Percentiles rank a stretch among this genome's conserved stretches.
Evolutionary conservation across 2,888 invertebrate genomes (phyloP).

Genomic region (Lingula anatina): DNA sequence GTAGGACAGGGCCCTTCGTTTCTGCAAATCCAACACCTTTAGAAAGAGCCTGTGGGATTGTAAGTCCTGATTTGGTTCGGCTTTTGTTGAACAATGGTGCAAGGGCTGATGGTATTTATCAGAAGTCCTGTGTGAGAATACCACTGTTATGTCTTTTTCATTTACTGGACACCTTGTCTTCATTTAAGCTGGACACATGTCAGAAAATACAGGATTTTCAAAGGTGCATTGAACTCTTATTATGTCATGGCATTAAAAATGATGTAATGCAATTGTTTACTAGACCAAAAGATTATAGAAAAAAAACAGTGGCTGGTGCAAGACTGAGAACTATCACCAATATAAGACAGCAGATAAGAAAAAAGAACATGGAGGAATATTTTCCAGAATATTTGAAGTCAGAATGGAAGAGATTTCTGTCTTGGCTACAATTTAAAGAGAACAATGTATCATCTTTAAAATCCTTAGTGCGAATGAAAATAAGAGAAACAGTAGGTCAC

Average conservation of each 20-base stretch:
- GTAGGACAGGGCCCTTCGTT: neutral
- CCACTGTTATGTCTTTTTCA: no score
- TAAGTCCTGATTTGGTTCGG: neutral
- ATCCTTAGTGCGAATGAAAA: neutral
- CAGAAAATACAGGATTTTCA: no score
- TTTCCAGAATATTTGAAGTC: neutral
- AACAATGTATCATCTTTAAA: neutral
- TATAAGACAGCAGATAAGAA: neutral
- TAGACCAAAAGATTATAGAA: neutral
- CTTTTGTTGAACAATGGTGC: neutral
- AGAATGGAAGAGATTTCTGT: neutral
- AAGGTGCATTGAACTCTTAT: neutral
- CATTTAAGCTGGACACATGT: no score
- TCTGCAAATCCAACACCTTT: neutral
- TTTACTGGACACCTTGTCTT: no score
- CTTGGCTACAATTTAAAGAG: neutral
- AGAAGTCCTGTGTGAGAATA: neutral
- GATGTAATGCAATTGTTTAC: neutral
- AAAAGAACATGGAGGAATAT: neutral
- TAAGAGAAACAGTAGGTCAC: neutral
- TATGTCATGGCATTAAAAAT: neutral
- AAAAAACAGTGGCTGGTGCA: neutral
- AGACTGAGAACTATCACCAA: neutral
- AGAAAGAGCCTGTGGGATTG: neutral
- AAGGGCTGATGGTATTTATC: neutral